Evolutionary conservation across 2,113 vertebrate genomes (phyloP).

Genomic region (Lophotis ruficrista): DNA sequence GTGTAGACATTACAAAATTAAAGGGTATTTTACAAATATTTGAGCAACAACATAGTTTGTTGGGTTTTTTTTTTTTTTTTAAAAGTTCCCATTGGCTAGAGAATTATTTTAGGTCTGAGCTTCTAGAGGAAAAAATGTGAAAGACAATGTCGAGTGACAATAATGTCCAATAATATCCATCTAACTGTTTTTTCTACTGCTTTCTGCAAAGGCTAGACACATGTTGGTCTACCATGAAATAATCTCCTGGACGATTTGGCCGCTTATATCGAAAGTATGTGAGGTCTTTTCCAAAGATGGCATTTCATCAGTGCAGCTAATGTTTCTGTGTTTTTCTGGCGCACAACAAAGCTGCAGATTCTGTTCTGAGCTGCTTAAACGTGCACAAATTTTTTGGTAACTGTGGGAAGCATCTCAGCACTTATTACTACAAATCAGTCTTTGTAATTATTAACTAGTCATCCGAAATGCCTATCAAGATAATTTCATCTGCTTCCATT

Average conservation of each 20-base stretch:
- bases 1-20: background rate
- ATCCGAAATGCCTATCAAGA: background rate
- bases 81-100: background rate
- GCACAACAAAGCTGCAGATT: background rate
- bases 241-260: background rate
- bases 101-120: background rate
- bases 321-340: background rate
- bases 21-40: background rate
- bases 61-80: no score
- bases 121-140: background rate
- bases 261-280: background rate
- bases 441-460: background rate
- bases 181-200: background rate
- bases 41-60: background rate
- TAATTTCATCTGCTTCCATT: background rate
- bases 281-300: background rate
- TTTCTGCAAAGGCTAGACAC: background rate
- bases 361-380: background rate
- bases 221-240: accelerated
- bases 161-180: background rate
- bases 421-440: accelerated
- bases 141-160: background rate
- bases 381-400: background rate
- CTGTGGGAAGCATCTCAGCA: background rate
- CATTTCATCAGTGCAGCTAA: background rate